Conservation (phyloP, 2,888 invertebrate species). For the Dioctria linearis region DNA sequence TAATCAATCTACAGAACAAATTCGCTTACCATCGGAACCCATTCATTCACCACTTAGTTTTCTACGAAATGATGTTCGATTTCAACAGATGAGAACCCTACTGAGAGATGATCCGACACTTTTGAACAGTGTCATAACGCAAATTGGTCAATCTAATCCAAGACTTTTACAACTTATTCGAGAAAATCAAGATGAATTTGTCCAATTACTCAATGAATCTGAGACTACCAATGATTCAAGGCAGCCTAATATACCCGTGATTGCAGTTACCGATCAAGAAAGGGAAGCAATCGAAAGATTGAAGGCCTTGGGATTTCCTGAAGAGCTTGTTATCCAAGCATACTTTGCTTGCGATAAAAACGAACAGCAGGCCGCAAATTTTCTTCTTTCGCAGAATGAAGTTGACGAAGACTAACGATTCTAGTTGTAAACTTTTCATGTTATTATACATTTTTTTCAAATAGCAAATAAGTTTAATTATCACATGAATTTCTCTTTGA, state of each 20-base stretch:
- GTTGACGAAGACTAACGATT: conserved; percentile 74
- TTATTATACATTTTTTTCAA: no score
- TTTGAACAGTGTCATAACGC: conserved; percentile 90
- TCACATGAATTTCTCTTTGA: no score
- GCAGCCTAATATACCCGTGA: not conserved
- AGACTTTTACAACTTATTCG: conserved; percentile 90
- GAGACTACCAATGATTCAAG: not conserved
- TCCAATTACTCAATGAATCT: conserved; percentile 93
- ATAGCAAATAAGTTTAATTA: no score
- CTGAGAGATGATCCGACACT: conserved; percentile 94
- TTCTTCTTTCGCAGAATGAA: conserved; percentile 85
- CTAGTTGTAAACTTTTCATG: no score
- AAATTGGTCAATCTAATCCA: conserved; percentile 94
- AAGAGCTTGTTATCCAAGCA: conserved; percentile 94
- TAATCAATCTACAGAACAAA: conserved; percentile 47
- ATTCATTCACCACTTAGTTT: conserved; percentile 81
- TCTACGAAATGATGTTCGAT: conserved; percentile 90
- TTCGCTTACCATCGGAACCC: not conserved
- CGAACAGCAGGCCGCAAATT: conserved; percentile 83
- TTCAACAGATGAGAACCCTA: conserved; percentile 92
- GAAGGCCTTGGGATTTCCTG: conserved; percentile 95
- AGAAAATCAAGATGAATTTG: conserved; percentile 92
- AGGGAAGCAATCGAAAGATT: conserved; percentile 69
- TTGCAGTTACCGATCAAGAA: conserved; percentile 13
- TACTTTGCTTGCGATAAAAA: conserved; percentile 99